Conservation (phyloP, 1,140 invertebrate genomes). For the Oreohelix idahoensis region DNA sequence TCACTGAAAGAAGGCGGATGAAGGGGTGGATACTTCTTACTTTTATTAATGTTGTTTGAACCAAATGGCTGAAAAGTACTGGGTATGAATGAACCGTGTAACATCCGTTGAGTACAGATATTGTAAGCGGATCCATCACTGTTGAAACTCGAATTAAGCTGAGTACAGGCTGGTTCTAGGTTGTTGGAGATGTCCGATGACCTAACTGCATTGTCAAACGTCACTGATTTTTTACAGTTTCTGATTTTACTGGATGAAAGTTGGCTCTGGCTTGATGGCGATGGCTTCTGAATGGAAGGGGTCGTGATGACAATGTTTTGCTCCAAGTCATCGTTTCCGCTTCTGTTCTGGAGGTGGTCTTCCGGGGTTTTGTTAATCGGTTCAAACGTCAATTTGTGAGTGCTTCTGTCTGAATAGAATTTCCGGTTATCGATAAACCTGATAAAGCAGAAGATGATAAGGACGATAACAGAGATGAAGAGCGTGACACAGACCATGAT, state of each 20-base stretch:
- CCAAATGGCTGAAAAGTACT: neutral
- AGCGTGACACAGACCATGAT: constrained; percentile 61
- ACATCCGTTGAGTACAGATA: neutral
- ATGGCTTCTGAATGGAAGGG: neutral
- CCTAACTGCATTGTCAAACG: constrained; percentile 17
- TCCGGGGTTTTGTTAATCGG: neutral
- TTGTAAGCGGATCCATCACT: neutral
- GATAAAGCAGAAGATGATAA: constrained; percentile 60
- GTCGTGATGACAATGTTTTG: no score
- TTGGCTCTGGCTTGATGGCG: no score
- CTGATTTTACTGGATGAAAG: neutral
- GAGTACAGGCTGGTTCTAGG: neutral
- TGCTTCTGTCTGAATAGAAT: neutral
- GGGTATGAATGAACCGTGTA: neutral
- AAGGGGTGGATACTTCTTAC: neutral
- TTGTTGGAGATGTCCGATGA: neutral
- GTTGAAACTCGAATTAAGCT: neutral
- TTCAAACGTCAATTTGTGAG: constrained; percentile 7
- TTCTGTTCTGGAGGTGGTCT: neutral
- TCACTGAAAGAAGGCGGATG: neutral
- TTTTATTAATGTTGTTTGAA: neutral
- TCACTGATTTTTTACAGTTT: constrained; percentile 24
- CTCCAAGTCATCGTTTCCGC: constrained; percentile 2
- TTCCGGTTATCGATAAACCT: constrained; percentile 50
- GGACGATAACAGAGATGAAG: constrained; percentile 58